Evolutionary conservation across 53 echinoderm and acorn worm species (phyloP), one percentile per base, ranked within the genome.

Genomic region (Echinarachnius parma): DNA sequence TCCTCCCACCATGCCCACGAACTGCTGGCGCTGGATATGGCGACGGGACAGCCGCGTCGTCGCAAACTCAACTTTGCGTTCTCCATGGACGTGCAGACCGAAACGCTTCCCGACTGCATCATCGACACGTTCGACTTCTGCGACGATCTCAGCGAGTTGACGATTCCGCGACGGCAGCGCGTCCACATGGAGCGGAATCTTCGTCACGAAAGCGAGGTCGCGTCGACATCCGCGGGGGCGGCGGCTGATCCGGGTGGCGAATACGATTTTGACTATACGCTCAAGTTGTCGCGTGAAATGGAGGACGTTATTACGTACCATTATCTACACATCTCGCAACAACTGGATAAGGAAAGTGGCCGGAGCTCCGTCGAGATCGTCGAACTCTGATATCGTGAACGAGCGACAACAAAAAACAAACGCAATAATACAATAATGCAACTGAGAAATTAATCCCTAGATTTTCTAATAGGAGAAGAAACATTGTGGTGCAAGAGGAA

Each of bases 41-140:
- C 69, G 3, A n/a, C 15, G 11, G 34, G 59, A 16, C 19, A 34
- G 33, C 27, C 34, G 2, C 59, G 55, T 7, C 76, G 63, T 9
- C 84, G 59, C 36, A 80, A 88, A 32, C 60, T 89, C 54, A 89
- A 84, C 77, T 89, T 89, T 62, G 76, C 80, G 57, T 89, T 70
- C 83, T 74, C 53, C 31, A 76, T 75, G 86, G 83, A 76, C 60
- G 77, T 77, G 18, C 58, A 63, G 16, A 25, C 84, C 1, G 62
- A 66, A n/a, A 46, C 20, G 35, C 63, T 64, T 2, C 55, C 78
- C 0, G 63, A 78, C 50, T 82, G 71, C 52, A 69, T 82, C 47
- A 42, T 79, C 28, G 90, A 86, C 66, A 75, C 76, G 34, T 90
- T 79, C 28, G 86, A 90, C 56, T 72, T 90, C 61, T 86, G 82